Conservation (phyloP, 2,888 invertebrate species). For the Ochropleura leucogaster region DNA sequence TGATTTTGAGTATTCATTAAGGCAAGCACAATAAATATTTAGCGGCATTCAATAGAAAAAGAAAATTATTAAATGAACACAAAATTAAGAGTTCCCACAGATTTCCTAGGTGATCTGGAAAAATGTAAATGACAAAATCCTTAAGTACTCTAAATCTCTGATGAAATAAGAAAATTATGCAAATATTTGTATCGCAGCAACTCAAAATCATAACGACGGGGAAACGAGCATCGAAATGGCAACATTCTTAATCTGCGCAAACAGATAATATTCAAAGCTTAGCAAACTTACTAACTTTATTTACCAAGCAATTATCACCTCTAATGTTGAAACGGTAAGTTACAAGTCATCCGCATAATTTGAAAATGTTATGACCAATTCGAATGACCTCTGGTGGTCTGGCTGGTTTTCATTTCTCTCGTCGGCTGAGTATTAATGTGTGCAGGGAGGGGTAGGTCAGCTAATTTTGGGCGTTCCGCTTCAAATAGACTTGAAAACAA, state of each 20-base stretch:
- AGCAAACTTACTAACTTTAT: conserved; percentile 59
- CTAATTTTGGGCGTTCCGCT: conserved; percentile 72
- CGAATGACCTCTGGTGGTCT: conserved; percentile 71
- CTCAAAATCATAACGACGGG: conserved; percentile 71
- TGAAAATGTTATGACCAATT: conserved; percentile 71
- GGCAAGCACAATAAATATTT: conserved; percentile 2
- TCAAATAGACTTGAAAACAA: conserved; percentile 86
- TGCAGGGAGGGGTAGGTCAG: conserved; percentile 63
- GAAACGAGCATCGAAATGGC: conserved; percentile 77
- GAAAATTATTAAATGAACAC: not conserved
- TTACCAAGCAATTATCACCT: conserved; percentile 70
- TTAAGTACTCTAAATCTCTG: conserved; percentile 50
- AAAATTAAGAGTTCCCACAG: conserved; percentile 12
- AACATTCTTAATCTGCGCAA: conserved; percentile 81
- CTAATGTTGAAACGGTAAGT: conserved; percentile 72
- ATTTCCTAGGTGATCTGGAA: conserved; percentile 50
- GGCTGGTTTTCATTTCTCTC: conserved; percentile 53
- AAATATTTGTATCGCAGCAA: conserved; percentile 63
- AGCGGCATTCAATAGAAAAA: not conserved
- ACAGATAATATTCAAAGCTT: conserved; percentile 78
- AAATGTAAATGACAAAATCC: conserved; percentile 42
- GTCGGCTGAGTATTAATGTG: conserved; percentile 41
- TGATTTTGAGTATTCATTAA: not conserved
- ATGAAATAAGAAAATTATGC: conserved; percentile 62
- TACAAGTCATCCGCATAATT: conserved; percentile 66